A percentile compares a stretch with the other conserved stretches of the same genome.
Evolutionary conservation across 2,797 vertebrate genomes (phyloP).

Genomic region (Lycodopsis pacificus): DNA sequence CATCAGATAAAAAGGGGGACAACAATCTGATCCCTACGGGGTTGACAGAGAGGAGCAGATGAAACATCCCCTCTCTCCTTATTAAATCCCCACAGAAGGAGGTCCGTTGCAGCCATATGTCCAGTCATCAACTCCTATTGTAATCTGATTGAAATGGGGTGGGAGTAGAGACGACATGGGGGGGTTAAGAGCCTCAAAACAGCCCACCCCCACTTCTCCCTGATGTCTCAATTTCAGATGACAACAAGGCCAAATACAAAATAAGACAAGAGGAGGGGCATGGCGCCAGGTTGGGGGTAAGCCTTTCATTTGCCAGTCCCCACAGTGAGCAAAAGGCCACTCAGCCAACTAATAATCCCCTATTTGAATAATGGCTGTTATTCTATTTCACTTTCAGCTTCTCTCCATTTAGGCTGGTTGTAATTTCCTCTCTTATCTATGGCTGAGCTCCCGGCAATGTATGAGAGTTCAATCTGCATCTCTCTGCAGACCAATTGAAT

Average conservation of each 20-base stretch:
- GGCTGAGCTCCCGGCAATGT: constrained; percentile 52
- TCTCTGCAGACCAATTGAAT: constrained; percentile 62
- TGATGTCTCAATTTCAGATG: constrained; percentile 24
- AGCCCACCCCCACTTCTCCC: not conserved
- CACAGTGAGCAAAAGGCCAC: constrained; percentile 61
- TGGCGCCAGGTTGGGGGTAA: constrained; percentile 39
- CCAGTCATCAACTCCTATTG: constrained; percentile 64
- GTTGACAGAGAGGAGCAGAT: constrained; percentile 67
- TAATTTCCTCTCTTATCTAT: constrained; percentile 71
- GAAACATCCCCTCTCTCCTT: constrained; percentile 73
- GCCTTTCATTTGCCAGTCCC: constrained; percentile 43
- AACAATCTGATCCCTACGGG: constrained; percentile 69
- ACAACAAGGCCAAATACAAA: constrained; percentile 43
- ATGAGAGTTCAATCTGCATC: constrained; percentile 69
- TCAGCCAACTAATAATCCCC: constrained; percentile 75
- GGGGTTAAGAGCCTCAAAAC: constrained; percentile 19
- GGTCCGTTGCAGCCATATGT: constrained; percentile 66
- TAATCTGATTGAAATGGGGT: constrained; percentile 74
- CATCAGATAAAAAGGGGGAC: constrained; percentile 79
- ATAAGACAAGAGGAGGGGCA: constrained; percentile 33
- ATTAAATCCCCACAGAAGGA: constrained; percentile 72
- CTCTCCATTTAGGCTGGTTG: constrained; percentile 67
- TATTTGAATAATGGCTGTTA: constrained; percentile 74
- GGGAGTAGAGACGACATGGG: constrained; percentile 5
- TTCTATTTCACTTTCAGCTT: constrained; percentile 68